Conservation (phyloP, 1,140 invertebrate genomes). For the Drosophila trapezifrons region DNA sequence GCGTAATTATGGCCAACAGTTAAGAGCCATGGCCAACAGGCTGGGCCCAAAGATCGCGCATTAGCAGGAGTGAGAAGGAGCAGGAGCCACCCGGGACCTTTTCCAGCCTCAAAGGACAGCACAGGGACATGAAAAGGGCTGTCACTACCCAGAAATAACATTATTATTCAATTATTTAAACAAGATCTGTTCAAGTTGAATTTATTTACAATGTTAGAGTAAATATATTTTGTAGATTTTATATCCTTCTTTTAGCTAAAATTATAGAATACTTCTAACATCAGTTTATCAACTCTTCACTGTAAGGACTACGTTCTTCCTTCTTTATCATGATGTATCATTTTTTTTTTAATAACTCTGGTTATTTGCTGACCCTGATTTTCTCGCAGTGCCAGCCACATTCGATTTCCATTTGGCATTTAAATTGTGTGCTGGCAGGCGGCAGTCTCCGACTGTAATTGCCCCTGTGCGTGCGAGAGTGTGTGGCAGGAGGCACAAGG, state of each 20-base stretch:
- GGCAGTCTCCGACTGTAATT: conserved; percentile 10
- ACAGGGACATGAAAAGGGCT: neutral
- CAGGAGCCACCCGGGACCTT: neutral
- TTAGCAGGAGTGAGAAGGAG: neutral
- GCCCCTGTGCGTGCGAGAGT: conserved; percentile 8
- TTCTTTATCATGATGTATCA: no score
- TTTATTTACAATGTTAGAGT: no score
- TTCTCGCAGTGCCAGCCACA: conserved; percentile 11
- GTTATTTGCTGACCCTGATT: no score
- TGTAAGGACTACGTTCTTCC: no score
- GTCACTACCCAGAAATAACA: no score
- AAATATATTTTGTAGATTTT: no score
- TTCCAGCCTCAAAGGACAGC: conserved; percentile 12
- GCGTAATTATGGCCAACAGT: conserved; percentile 58
- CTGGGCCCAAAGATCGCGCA: neutral
- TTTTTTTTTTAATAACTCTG: no score
- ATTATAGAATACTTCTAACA: no score
- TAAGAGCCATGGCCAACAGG: conserved; percentile 12
- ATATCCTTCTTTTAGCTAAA: no score
- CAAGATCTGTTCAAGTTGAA: no score
- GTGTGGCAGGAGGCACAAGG: neutral
- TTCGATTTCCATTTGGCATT: conserved; percentile 57
- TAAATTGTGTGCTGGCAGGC: conserved; percentile 32
- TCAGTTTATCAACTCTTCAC: no score
- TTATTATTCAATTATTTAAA: no score